These are phyloP conservation scores for Percopsis omiscomaycus DNA, from an alignment of 2,797 vertebrate genomes.

Conservation along the genomic window DNA sequence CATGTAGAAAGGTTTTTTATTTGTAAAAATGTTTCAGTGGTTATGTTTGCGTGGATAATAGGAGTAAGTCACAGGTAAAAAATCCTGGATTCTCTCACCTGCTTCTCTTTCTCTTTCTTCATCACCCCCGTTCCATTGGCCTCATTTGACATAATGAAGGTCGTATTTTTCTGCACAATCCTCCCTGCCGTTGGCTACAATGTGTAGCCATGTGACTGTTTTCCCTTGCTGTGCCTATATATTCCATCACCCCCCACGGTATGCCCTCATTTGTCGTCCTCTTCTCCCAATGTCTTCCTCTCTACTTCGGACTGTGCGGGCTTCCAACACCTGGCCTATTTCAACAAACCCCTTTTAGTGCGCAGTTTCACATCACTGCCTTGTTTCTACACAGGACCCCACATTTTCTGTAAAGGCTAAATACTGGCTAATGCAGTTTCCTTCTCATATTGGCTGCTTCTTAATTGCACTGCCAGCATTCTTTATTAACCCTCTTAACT, in stretches of 20 bases:
- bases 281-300: background rate
- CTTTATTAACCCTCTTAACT: too few relatives aligned
- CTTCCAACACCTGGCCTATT: background rate
- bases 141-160: constrained; percentile 34
- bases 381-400: background rate
- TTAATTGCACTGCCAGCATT: too few relatives aligned
- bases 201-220: constrained; percentile 47
- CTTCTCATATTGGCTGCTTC: too few relatives aligned
- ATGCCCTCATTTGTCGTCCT: background rate
- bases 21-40: background rate
- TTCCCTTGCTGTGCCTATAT: constrained; percentile 25
- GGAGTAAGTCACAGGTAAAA: background rate
- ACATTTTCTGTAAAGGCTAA: too few relatives aligned
- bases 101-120: constrained; percentile 3
- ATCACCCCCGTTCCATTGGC: constrained; percentile 24
- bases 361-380: background rate
- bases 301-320: background rate
- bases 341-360: background rate
- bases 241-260: constrained; percentile 13
- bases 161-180: constrained; percentile 34
- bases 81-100: constrained; percentile 3
- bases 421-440: too few relatives aligned
- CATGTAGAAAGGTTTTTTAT: too few relatives aligned
- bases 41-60: too few relatives aligned
- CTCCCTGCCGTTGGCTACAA: constrained; percentile 38